Base-by-base conservation (phyloP, 2,113 vertebrate genomes). In the Scomber colias region DNA sequence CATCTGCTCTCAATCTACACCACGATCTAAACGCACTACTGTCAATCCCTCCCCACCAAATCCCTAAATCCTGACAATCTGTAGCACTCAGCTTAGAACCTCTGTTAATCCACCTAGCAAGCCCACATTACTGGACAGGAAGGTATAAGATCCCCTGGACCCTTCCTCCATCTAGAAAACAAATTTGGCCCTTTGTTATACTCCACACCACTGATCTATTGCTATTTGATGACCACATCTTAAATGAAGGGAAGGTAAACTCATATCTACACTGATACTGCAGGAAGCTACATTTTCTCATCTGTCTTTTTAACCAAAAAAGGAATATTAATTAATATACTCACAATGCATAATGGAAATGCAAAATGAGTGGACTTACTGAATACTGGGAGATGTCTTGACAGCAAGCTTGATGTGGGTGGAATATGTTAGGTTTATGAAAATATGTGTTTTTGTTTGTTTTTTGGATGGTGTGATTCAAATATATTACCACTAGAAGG, bases 1-100 rank as follows among this genome's bases (percentile, higher is more conserved):
- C 95, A 96, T 96, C 96, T 96, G 95, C 94, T 90, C 88, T 95
- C 95, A 94, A 95, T 94, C 92, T 92, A 94, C 81, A 21, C 61
- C 9, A 90, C 88, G 81, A 95, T 92, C 93, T 91, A 89, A 81
- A 75, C 76, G 92, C 3, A 3, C 89, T 85, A 86, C 89, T 80
- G 80, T 93, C 93, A 95, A 94, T 95, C 94, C 75, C 5, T 92
- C 92, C 75, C 53, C 46, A 77, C 82, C 94, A 96, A 94, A 96
- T 96, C 95, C 90, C 51, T 92, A 96, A 96, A 96, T 96, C 94
- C 92, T 67, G 3, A 77, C 57, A 91, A 94, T 93, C 91, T 91
- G 94, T 87, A 84, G 87, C 92, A 87, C 93, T 93, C 84, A 51
- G 92, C 57, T 82, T 84, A 92, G 90, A 86, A 86, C 24, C 87